Conservation (phyloP, 2,797 vertebrate genomes). For the Emydoidea blandingii region DNA sequence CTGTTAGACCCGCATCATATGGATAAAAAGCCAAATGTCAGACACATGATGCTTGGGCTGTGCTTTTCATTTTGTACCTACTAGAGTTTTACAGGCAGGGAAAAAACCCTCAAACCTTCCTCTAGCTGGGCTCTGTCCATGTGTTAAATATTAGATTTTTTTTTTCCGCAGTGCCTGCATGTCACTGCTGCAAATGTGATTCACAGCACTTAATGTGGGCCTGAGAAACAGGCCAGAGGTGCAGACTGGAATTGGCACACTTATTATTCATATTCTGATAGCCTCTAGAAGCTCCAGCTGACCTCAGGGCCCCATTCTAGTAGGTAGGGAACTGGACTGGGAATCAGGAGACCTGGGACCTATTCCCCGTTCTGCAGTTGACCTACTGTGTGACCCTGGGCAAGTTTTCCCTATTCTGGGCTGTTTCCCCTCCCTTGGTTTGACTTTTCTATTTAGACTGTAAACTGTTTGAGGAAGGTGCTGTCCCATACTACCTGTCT, state of each 20-base stretch:
- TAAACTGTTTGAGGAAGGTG: background rate
- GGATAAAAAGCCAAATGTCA: conserved; percentile 31
- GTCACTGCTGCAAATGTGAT: background rate
- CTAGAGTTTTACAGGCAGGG: background rate
- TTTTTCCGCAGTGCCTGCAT: background rate
- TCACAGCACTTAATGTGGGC: background rate
- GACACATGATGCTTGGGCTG: background rate
- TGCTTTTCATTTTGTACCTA: background rate
- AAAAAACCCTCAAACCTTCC: background rate
- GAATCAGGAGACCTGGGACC: background rate
- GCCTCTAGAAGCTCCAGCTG: background rate
- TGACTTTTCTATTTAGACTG: background rate
- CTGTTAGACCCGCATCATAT: conserved; percentile 34
- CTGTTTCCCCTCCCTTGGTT: background rate
- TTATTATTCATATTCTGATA: background rate
- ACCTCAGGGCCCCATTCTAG: background rate
- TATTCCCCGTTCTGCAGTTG: background rate
- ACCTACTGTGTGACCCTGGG: background rate
- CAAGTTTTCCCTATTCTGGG: background rate
- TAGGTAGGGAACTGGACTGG: background rate
- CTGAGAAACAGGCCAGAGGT: background rate
- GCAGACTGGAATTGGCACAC: background rate
- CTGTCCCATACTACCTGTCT: background rate
- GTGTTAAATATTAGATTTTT: background rate
- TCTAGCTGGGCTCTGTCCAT: background rate